Conservation (phyloP, 1,140 invertebrate species). For the Plodia interpunctella region DNA sequence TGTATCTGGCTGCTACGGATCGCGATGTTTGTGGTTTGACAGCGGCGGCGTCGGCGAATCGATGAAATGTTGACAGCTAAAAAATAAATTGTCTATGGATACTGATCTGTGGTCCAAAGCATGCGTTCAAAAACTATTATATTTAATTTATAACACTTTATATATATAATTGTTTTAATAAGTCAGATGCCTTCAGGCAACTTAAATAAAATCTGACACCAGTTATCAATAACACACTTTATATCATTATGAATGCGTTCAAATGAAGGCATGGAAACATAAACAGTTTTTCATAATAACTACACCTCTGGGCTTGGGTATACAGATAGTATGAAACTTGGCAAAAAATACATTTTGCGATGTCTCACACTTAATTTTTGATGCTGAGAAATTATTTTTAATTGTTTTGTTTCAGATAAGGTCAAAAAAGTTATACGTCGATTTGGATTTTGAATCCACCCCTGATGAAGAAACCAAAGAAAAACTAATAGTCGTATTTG, state of each 20-base stretch:
- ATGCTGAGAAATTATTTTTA: conserved; percentile 10
- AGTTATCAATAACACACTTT: no score
- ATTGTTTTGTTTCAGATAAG: conserved; percentile 43
- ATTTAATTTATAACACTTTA: neutral
- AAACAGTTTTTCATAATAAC: no score
- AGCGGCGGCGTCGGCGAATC: conserved; percentile 60
- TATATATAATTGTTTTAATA: no score
- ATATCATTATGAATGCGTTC: no score
- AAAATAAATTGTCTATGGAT: conserved; percentile 8
- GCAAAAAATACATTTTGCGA: no score
- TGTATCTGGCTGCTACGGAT: conserved; percentile 30
- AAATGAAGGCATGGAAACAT: no score
- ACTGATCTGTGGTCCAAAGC: neutral
- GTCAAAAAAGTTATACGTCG: conserved; percentile 35
- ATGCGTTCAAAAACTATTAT: neutral
- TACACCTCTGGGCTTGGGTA: no score
- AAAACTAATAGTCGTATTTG: conserved; percentile 46
- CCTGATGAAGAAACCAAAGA: conserved; percentile 49
- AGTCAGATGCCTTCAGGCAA: no score
- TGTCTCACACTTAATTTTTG: neutral
- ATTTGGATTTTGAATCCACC: conserved; percentile 44
- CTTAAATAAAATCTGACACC: no score
- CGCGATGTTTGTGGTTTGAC: conserved; percentile 49
- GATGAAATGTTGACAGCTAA: conserved; percentile 35
- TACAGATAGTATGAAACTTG: no score